Base-by-base conservation (phyloP, 2,113 vertebrate species). In the Hiodon alosoides region DNA sequence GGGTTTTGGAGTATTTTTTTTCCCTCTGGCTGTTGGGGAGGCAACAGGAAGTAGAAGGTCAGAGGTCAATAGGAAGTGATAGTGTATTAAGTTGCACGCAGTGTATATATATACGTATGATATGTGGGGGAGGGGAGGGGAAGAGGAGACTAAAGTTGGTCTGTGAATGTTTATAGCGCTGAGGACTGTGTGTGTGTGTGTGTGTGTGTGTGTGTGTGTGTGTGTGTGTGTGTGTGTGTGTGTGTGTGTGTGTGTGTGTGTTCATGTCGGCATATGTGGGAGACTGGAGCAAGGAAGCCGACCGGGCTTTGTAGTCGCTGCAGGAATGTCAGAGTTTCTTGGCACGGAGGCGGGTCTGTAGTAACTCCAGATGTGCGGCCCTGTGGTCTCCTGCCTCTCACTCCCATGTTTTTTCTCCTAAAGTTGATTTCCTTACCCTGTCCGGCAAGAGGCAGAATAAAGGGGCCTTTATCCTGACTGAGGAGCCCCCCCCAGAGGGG, bases 291-390 rank as follows among this genome's bases (percentile, higher is more conserved):
- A 51, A 51, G 74, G 69, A 58, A 61, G 67, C 64, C 68, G 72
- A 72, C 71, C 71, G 88, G 77, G 86, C 87, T 89, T 72, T 78
- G 85, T 79, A 85, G 85, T 83, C 83, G 79, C 76, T 82, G 77
- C 81, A 86, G 86, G 89, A 90, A 89, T 90, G 87, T 83, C 76
- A 81, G 77, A 54, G 77, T 89, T 89, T 88, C 82, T 89, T 85
- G 81, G 80, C 52, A 79, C 80, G 78, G 77, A 78, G 73, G 82
- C 77, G 84, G 82, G 80, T 72, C 8, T 81, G 69, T 86, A 92
- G 82, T 2, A 82, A 86, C 92, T 94, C 93, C 93, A 94, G 92
- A 94, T 94, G 93, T 92, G 90, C 69, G 66, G 84, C 80, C 58
- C 74, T 80, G 76, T 76, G 79, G 78, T 73, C 69, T 81, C 62